These are phyloP conservation scores for Pseudomyrmex gracilis DNA, from an alignment of 1,140 invertebrate species.

Conservation along the genomic window DNA sequence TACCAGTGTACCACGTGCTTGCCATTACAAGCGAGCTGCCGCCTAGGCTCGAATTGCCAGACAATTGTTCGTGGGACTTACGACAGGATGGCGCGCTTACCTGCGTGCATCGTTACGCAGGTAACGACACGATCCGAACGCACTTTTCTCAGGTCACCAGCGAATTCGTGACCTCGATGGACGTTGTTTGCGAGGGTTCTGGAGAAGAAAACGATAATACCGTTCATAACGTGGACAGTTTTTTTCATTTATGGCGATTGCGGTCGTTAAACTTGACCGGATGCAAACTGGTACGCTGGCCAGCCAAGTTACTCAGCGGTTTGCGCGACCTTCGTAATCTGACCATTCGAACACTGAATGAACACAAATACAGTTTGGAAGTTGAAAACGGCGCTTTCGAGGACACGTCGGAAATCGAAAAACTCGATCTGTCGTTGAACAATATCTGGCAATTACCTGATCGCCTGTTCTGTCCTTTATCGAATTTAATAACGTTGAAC, in stretches of 20 bases:
- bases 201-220: slow-evolving; percentile 43
- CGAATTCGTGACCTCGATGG: slow-evolving; percentile 92
- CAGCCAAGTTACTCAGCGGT: slow-evolving; percentile 90
- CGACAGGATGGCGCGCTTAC: slow-evolving; percentile 91
- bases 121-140: slow-evolving; percentile 93
- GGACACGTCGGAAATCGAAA: slow-evolving; percentile 90
- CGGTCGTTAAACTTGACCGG: slow-evolving; percentile 92
- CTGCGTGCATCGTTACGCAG: slow-evolving; percentile 91
- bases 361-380: slow-evolving; percentile 91
- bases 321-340: slow-evolving; percentile 91
- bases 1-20: slow-evolving; percentile 75
- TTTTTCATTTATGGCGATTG: slow-evolving; percentile 91
- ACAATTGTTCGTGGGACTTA: slow-evolving; percentile 92
- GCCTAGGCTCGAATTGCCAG: slow-evolving; percentile 92
- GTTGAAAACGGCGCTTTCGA: slow-evolving; percentile 91
- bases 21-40: slow-evolving; percentile 85
- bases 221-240: slow-evolving; percentile 89
- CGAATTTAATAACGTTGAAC: slow-evolving; percentile 91
- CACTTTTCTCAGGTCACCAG: slow-evolving; percentile 95
- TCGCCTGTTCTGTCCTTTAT: slow-evolving; percentile 93
- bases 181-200: slow-evolving; percentile 89
- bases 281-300: slow-evolving; percentile 92
- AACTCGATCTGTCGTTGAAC: slow-evolving; percentile 94
- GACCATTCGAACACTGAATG: slow-evolving; percentile 92
- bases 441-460: slow-evolving; percentile 95